Evolutionary conservation across 2,888 invertebrate species (phyloP).

Genomic region (Bembecia ichneumoniformis): DNA sequence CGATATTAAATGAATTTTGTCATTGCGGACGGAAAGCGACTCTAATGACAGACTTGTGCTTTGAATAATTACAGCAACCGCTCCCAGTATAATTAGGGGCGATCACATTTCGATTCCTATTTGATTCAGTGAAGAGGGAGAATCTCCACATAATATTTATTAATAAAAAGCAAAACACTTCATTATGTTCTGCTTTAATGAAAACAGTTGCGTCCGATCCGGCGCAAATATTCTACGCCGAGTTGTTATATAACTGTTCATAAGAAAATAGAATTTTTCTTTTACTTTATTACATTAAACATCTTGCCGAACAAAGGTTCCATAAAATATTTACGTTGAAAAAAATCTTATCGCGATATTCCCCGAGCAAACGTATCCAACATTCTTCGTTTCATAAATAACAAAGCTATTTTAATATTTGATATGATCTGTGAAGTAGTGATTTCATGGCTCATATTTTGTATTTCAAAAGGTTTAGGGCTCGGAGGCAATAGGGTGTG

Average conservation of each 20-base stretch:
- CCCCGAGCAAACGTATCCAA: neutral
- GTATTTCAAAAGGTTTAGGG: neutral
- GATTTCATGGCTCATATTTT: neutral
- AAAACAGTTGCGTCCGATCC: too few relatives aligned
- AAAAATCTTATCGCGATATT: neutral
- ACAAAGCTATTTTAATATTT: neutral
- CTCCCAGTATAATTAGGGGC: neutral
- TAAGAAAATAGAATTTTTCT: neutral
- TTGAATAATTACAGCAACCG: neutral
- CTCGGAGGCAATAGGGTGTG: too few relatives aligned
- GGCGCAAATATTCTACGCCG: too few relatives aligned
- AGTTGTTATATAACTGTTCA: too few relatives aligned
- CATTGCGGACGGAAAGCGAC: neutral
- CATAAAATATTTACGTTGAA: neutral
- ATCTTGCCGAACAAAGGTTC: neutral
- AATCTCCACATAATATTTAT: too few relatives aligned
- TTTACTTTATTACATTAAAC: neutral
- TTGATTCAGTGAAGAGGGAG: neutral
- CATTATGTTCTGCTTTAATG: too few relatives aligned
- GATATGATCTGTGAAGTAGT: neutral
- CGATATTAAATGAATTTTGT: neutral
- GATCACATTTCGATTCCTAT: neutral
- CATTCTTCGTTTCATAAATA: neutral
- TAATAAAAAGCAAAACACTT: too few relatives aligned
- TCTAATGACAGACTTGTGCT: neutral